Percentiles rank a stretch among this genome's conserved stretches.
Conservation (phyloP, 1,140 invertebrate species). For the Magallana ariakensis region DNA sequence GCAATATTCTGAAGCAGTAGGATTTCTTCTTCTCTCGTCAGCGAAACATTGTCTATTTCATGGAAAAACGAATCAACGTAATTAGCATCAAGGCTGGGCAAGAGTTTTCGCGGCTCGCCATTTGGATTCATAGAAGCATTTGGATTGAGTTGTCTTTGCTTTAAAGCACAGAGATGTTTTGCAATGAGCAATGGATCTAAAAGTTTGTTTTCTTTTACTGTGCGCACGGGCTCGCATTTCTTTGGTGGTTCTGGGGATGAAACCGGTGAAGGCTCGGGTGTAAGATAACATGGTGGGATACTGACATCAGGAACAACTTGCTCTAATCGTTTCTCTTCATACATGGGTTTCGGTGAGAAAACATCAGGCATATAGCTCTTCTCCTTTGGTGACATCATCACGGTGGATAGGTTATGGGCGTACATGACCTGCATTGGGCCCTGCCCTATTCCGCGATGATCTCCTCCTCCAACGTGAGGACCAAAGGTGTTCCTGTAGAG, state of each 20-base stretch:
- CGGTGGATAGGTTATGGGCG: conserved; percentile 6
- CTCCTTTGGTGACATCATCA: conserved; percentile 40
- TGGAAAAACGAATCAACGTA: conserved; percentile 75
- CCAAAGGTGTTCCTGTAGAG: conserved; percentile 38
- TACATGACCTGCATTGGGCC: conserved; percentile 62
- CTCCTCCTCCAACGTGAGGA: conserved; percentile 25
- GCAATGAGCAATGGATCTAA: conserved; percentile 51
- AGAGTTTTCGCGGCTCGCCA: conserved; percentile 57
- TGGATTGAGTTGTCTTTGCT: conserved; percentile 50
- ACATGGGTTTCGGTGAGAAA: conserved; percentile 45
- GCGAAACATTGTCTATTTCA: conserved; percentile 56
- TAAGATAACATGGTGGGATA: conserved; percentile 73
- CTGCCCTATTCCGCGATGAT: conserved; percentile 34
- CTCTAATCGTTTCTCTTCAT: conserved; percentile 58
- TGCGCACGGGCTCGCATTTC: not conserved
- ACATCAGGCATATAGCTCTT: conserved; percentile 42
- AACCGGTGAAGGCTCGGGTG: conserved; percentile 74
- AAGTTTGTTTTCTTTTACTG: conserved; percentile 51
- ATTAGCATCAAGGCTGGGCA: conserved; percentile 72
- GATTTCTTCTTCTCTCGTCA: conserved; percentile 40
- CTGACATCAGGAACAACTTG: conserved; percentile 73
- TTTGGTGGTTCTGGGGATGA: conserved; percentile 70
- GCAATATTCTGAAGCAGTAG: not conserved
- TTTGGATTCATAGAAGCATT: not conserved
- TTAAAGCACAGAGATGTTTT: conserved; percentile 63